A percentile compares a stretch with the other conserved stretches of the same genome.
Conservation (phyloP, 2,888 invertebrate genomes). For the Merodon equestris region DNA sequence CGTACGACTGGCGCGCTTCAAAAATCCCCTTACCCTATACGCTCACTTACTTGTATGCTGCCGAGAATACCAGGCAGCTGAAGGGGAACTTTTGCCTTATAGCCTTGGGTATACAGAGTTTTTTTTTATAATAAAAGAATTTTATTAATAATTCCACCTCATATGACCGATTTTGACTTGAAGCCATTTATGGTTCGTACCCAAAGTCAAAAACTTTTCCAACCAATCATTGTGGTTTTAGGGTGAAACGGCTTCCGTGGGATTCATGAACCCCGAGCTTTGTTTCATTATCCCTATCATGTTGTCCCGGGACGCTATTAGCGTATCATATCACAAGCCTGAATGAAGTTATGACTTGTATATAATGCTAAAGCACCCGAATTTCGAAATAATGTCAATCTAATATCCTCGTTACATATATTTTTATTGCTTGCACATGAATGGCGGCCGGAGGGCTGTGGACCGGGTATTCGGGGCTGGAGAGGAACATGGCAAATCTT, state of each 20-base stretch:
- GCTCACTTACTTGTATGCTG: slow-evolving; percentile 28
- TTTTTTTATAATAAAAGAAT: slow-evolving; percentile 32
- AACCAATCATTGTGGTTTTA: slow-evolving; percentile 54
- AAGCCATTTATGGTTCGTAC: slow-evolving; percentile 50
- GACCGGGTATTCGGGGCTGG: background rate
- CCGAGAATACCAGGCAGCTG: slow-evolving; percentile 56
- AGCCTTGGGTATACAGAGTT: slow-evolving; percentile 27
- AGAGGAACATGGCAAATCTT: slow-evolving; percentile 41
- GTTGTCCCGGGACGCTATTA: slow-evolving; percentile 5
- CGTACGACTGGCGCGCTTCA: slow-evolving; percentile 34
- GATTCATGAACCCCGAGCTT: slow-evolving; percentile 30
- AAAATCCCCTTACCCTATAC: slow-evolving; percentile 27
- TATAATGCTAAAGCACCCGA: slow-evolving; percentile 40
- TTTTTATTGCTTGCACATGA: slow-evolving; percentile 44
- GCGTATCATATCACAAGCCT: slow-evolving; percentile 23
- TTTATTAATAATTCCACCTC: slow-evolving; percentile 60
- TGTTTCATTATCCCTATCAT: slow-evolving; percentile 18
- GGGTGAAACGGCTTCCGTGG: slow-evolving; percentile 44
- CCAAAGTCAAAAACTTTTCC: slow-evolving; percentile 38
- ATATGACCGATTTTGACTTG: slow-evolving; percentile 60
- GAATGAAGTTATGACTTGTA: slow-evolving; percentile 44
- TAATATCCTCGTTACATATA: slow-evolving; percentile 54
- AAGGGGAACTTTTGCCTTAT: slow-evolving; percentile 41
- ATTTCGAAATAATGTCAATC: slow-evolving; percentile 61
- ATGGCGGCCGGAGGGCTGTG: slow-evolving; percentile 23